These are phyloP conservation scores for Holotrichia oblita DNA, from an alignment of 1,140 invertebrate species.

Conservation along the genomic window DNA sequence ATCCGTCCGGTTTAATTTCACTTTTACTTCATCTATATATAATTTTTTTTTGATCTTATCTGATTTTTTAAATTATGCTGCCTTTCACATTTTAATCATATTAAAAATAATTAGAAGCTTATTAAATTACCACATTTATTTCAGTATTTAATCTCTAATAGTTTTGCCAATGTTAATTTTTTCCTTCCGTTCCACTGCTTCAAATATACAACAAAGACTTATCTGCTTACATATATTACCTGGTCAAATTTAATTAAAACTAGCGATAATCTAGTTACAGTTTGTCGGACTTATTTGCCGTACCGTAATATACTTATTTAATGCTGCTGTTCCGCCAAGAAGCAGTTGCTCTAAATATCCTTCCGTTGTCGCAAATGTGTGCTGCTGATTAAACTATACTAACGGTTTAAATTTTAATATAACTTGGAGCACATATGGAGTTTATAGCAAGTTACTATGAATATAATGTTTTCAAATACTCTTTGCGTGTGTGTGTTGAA, in stretches of 20 bases:
- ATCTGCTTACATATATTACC: not conserved
- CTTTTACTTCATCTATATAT: no score
- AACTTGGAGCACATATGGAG: not conserved
- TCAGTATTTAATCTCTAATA: no score
- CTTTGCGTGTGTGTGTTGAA: not conserved
- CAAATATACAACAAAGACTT: not conserved
- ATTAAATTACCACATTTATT: no score
- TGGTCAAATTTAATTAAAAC: not conserved
- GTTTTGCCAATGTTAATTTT: not conserved
- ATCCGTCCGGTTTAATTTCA: no score
- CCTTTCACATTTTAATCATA: no score
- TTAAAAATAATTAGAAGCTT: no score
- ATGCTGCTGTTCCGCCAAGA: slow-evolving; percentile 1
- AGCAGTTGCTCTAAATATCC: slow-evolving; percentile 22
- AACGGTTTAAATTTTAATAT: not conserved
- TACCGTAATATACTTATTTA: not conserved
- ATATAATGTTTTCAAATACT: not conserved
- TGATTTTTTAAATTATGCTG: no score
- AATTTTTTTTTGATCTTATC: no score
- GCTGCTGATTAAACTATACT: not conserved
- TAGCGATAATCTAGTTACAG: slow-evolving; percentile 10
- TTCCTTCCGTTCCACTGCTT: not conserved
- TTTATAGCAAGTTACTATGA: not conserved
- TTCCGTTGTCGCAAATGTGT: slow-evolving; percentile 1
- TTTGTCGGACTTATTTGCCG: not conserved